Evolutionary conservation across 2,113 vertebrate species (phyloP).

Genomic region (Erythrocebus patas): DNA sequence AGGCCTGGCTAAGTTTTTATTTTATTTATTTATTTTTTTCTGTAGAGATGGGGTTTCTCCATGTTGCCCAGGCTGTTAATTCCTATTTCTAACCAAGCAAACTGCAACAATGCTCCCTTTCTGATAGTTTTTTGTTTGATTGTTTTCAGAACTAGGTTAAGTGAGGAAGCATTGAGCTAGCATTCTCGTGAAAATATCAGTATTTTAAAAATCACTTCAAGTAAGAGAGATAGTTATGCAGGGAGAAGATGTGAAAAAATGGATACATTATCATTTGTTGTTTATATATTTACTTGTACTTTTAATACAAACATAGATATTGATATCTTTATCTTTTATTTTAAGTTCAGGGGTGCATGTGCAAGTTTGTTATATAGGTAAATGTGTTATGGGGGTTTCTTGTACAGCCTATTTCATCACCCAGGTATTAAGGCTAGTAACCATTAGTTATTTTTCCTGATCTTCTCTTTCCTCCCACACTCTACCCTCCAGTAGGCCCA

Average conservation of each 20-base stretch:
- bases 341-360: too few relatives aligned
- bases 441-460: too few relatives aligned
- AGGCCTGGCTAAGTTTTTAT: too few relatives aligned
- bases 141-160: not conserved
- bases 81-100: slow-evolving; percentile 1
- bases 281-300: not conserved
- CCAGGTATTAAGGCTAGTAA: too few relatives aligned
- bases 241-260: not conserved
- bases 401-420: too few relatives aligned
- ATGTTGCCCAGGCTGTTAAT: not conserved
- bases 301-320: not conserved
- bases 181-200: not conserved
- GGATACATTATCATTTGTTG: not conserved
- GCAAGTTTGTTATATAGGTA: too few relatives aligned
- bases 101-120: not conserved
- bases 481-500: too few relatives aligned
- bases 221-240: not conserved
- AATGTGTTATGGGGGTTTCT: too few relatives aligned
- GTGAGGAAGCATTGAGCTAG: not conserved
- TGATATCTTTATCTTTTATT: not conserved
- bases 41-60: too few relatives aligned
- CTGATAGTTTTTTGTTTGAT: not conserved
- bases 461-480: too few relatives aligned
- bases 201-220: not conserved
- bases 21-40: too few relatives aligned